A percentile compares a stretch with the other conserved stretches of the same genome.
Conservation (phyloP, 64 coral and sea anemone species). For the Montipora efflorescens region DNA sequence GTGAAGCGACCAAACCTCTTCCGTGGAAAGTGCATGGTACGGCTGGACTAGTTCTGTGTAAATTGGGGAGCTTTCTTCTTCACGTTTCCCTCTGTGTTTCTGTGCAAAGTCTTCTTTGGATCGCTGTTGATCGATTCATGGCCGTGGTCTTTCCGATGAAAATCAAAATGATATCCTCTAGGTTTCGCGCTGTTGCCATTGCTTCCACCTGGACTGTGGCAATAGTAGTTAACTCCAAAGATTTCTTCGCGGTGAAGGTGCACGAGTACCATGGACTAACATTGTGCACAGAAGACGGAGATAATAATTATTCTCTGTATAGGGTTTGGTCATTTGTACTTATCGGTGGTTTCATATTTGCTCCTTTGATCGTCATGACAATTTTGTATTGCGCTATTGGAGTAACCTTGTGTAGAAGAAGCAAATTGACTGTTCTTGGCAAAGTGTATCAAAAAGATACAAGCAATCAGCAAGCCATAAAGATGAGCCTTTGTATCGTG, state of each 20-base stretch:
- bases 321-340: neutral
- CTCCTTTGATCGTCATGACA: neutral
- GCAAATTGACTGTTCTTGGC: neutral
- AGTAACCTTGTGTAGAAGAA: neutral
- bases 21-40: neutral
- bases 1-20: neutral
- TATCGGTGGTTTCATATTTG: neutral
- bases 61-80: conserved; percentile 21
- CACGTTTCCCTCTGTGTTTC: conserved; percentile 19
- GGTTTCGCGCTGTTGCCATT: neutral
- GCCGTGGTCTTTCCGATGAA: conserved; percentile 47
- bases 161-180: neutral
- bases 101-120: conserved; percentile 32
- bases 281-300: neutral
- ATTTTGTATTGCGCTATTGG: neutral
- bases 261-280: neutral
- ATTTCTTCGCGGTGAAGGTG: conserved; percentile 11
- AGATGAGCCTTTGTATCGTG: neutral
- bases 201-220: conserved; percentile 29
- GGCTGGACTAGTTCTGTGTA: conserved; percentile 22
- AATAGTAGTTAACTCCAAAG: neutral
- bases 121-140: conserved; percentile 37
- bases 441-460: neutral
- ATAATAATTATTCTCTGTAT: neutral
- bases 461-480: neutral